These are phyloP conservation scores for Edolisoma coerulescens DNA, from an alignment of 2,113 vertebrate genomes.

Conservation along the genomic window DNA sequence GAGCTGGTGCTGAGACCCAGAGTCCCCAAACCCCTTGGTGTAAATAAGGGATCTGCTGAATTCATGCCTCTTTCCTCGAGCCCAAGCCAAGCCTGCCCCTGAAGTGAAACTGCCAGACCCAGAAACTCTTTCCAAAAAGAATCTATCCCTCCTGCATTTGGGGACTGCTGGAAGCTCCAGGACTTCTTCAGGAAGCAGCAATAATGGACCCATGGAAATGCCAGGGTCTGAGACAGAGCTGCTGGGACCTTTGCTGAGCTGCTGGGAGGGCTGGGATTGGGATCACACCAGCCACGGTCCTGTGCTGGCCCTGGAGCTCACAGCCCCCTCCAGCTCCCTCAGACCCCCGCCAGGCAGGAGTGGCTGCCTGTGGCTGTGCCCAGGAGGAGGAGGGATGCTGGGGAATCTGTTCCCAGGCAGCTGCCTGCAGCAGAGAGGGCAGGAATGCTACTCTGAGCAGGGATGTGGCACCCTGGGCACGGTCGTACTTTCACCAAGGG, in stretches of 20 bases:
- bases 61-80: not conserved
- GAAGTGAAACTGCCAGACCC: not conserved
- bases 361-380: not conserved
- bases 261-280: not conserved
- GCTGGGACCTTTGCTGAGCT: not conserved
- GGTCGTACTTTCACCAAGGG: not conserved
- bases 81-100: not conserved
- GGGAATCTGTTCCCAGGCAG: not conserved
- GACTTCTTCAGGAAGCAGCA: not conserved
- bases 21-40: accelerated
- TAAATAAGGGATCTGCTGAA: not conserved
- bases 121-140: not conserved
- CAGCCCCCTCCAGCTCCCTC: not conserved
- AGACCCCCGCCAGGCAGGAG: not conserved
- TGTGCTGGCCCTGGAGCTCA: not conserved
- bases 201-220: not conserved
- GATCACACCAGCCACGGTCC: too few relatives aligned
- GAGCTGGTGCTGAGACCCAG: not conserved
- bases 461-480: not conserved
- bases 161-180: not conserved
- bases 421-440: accelerated
- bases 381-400: not conserved
- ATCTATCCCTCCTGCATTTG: not conserved
- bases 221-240: not conserved
- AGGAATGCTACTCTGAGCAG: not conserved